Percentiles rank a stretch among this genome's conserved stretches.
Evolutionary conservation across 2,113 vertebrate species (phyloP).

Genomic region (Hylia prasina): DNA sequence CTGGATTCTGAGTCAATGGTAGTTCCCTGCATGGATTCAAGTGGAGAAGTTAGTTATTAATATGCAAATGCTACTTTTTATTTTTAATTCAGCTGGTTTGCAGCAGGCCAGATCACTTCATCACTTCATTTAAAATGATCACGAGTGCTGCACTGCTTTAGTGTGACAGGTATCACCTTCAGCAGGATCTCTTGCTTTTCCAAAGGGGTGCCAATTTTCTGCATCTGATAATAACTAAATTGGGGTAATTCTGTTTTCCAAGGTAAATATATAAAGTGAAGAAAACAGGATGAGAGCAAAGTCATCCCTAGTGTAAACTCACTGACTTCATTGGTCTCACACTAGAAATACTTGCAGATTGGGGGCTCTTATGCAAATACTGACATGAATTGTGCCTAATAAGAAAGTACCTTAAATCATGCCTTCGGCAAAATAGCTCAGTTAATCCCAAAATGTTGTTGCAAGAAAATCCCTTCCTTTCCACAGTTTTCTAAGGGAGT

Average conservation of each 20-base stretch:
- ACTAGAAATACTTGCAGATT: neutral
- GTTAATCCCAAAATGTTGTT: conserved; percentile 39
- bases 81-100: neutral
- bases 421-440: conserved; percentile 15
- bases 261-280: neutral
- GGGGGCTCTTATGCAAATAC: neutral
- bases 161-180: neutral
- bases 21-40: neutral
- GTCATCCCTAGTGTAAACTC: neutral
- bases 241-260: neutral
- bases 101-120: neutral
- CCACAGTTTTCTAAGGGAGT: neutral
- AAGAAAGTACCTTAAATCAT: conserved; percentile 14
- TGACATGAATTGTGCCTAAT: neutral
- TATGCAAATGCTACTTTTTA: neutral
- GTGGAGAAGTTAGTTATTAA: neutral
- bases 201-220: neutral
- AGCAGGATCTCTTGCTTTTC: neutral
- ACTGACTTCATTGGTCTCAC: neutral
- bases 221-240: neutral
- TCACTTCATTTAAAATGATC: neutral
- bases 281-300: neutral
- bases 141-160: neutral
- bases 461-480: conserved; percentile 29
- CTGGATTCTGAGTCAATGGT: neutral